Evolutionary conservation across 2,888 invertebrate species (phyloP).

Genomic region (Allophyes oxyacanthae): DNA sequence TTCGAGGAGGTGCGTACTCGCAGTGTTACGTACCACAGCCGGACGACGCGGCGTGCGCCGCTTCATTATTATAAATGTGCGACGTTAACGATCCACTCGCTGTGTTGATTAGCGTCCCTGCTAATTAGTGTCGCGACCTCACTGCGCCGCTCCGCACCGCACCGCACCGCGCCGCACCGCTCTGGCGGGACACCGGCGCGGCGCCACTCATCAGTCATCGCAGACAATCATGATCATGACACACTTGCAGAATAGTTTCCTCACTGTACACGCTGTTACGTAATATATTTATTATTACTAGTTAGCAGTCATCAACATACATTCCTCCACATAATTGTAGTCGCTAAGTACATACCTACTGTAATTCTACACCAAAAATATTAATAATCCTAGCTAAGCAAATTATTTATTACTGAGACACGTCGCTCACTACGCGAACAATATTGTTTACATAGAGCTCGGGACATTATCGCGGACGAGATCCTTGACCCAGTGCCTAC

Average conservation of each 20-base stretch:
- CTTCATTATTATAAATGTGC: constrained; percentile 44
- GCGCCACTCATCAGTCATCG: background rate
- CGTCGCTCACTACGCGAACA: background rate
- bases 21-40: background rate
- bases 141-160: constrained; percentile 1
- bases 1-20: constrained; percentile 69
- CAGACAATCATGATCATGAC: constrained; percentile 23
- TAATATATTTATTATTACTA: constrained; percentile 23
- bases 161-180: constrained; percentile 2
- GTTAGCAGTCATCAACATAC: constrained; percentile 25
- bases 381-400: constrained; percentile 4
- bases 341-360: too few relatives aligned
- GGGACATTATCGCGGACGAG: constrained; percentile 28
- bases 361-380: constrained; percentile 26
- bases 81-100: constrained; percentile 49
- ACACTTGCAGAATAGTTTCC: constrained; percentile 19
- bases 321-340: constrained; percentile 6
- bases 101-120: constrained; percentile 47
- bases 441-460: constrained; percentile 26
- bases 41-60: constrained; percentile 1
- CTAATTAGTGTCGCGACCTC: constrained; percentile 33
- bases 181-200: background rate
- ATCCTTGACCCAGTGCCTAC: constrained; percentile 31
- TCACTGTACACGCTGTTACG: constrained; percentile 13
- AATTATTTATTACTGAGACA: constrained; percentile 2